Base-by-base conservation (phyloP, 2,113 vertebrate genomes). In the Embiotoca jacksoni region DNA sequence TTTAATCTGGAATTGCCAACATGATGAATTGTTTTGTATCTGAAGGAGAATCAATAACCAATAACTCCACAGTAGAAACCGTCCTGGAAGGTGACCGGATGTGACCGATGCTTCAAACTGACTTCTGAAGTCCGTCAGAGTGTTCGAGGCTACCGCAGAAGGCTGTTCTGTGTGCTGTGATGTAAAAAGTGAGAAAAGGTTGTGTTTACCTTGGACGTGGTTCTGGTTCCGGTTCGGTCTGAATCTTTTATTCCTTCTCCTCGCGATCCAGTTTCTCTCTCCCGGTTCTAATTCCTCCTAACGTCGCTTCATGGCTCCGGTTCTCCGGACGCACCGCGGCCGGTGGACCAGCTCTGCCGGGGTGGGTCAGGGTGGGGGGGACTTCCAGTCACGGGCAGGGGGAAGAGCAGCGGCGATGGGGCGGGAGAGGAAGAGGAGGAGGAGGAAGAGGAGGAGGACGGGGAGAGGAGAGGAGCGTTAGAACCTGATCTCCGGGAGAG, bases 401-500 rank as follows among this genome's bases (percentile, higher is more conserved):
- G 47, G 55, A 10, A 33, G 41, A 16, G 46, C 5, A 8, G 36
- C 3, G 13, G 68, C 10, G 33, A 58, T 63, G 0, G 55, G 23
- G 47, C 15, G 32, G 16, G 23, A 11, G 7, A 23, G n/a, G 5
- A 55, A 13, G n/a, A 23, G 32, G 41, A 13, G 41, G 41, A 11
- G 13, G 41, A 44, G 41, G 41, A 44, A 6, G 31, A 59, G 16
- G 32, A 11, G 16, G 44, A 31, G 6, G 35, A 50, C 15, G 3
- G 3, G 7, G 3, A 14, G 16, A 0, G 15, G 30, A 10, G 46
- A 59, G 54, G 37, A 4, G 37, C 37, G 37, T 54, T 54, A 46
- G 23, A 83, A 87, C 75, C 85, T 35, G 85, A 87, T 85, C 83
- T 72, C 73, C 58, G 15, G 60, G 35, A 37, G 61, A 80, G 87